Evolutionary conservation across 2,797 vertebrate genomes (phyloP), one percentile per base, ranked within the genome.

Genomic region (Lepus townsendii): DNA sequence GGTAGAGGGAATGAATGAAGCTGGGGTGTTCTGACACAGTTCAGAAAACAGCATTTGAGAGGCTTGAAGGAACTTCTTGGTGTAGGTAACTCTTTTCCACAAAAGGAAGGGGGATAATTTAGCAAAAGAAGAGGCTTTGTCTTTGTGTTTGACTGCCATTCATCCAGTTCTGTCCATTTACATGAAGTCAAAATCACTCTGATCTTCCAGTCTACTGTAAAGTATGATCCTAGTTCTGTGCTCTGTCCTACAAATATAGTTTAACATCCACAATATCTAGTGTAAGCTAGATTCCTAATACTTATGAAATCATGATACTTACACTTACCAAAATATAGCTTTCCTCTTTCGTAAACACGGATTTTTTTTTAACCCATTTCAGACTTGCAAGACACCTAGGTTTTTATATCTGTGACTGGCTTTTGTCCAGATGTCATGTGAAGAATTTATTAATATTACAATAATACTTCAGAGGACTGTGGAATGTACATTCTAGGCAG

Each of bases 371-470:
- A 80, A 95, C 69, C 96, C 86, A 63, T 63, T 97, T 89, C 63
- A 86, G 72, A 96, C 76, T 95, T 93, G 75, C 90, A 78, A 86
- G 85, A 96, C 60, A 88, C 62, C 79, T 80, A 80, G 38, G 84
- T 83, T 91, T 97, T 88, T 50, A 24, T 96, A 65, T 90, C 69
- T 89, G 75, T 94, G 76, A 52, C 69, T 68, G 95, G 90, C 80
- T 94, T 95, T 83, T 96, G 19, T 92, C 14, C 95, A n/a, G 93
- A 92, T 96, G 93, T 95, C 90, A 92, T 72, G 80, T 84, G 95
- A 97, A 96, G 97, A 98, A 98, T 98, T 96, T 97, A 98, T 98
- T 98, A 97, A 97, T 98, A 98, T 97, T 42, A 77, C 96, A 93
- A 88, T 95, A 97, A 95, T 97, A 97, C 95, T 88, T 96, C 94